These are phyloP conservation scores for Salvelinus sp. DNA, from an alignment of 2,113 vertebrate species.

Conservation along the genomic window DNA sequence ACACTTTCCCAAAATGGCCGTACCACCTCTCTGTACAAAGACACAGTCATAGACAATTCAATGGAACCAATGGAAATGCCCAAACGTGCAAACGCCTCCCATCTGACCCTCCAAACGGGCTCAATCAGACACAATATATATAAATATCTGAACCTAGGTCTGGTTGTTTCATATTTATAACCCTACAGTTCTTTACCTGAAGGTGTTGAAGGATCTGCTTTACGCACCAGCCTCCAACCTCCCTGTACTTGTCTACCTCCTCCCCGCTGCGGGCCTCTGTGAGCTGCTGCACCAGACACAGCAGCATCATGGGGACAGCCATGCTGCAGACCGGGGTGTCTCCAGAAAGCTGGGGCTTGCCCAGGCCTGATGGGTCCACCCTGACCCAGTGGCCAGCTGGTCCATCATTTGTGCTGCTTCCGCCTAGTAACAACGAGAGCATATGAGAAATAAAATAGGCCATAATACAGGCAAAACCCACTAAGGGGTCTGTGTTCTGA, in stretches of 20 bases:
- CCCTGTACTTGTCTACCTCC: slow-evolving; percentile 59
- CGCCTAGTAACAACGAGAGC: slow-evolving; percentile 49
- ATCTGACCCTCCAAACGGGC: neutral
- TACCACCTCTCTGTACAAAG: slow-evolving; percentile 75
- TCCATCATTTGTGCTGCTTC: slow-evolving; percentile 83
- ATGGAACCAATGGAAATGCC: neutral
- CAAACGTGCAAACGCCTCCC: neutral
- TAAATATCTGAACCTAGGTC: neutral
- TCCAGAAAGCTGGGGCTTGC: slow-evolving; percentile 73
- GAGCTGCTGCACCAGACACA: slow-evolving; percentile 83
- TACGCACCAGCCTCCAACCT: slow-evolving; percentile 80
- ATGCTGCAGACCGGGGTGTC: slow-evolving; percentile 71
- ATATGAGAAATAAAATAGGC: neutral
- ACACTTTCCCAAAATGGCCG: slow-evolving; percentile 82
- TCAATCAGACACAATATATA: neutral
- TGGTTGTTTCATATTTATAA: neutral
- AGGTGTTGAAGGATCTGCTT: slow-evolving; percentile 78
- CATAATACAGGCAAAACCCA: too few relatives aligned
- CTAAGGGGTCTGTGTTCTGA: too few relatives aligned
- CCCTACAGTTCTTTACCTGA: slow-evolving; percentile 65
- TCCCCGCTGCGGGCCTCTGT: slow-evolving; percentile 62
- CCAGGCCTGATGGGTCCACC: slow-evolving; percentile 76
- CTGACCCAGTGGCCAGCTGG: slow-evolving; percentile 79
- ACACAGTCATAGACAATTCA: neutral
- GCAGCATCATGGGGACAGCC: slow-evolving; percentile 88